Conservation (phyloP, 2,113 vertebrate genomes). For the Motacilla alba region DNA sequence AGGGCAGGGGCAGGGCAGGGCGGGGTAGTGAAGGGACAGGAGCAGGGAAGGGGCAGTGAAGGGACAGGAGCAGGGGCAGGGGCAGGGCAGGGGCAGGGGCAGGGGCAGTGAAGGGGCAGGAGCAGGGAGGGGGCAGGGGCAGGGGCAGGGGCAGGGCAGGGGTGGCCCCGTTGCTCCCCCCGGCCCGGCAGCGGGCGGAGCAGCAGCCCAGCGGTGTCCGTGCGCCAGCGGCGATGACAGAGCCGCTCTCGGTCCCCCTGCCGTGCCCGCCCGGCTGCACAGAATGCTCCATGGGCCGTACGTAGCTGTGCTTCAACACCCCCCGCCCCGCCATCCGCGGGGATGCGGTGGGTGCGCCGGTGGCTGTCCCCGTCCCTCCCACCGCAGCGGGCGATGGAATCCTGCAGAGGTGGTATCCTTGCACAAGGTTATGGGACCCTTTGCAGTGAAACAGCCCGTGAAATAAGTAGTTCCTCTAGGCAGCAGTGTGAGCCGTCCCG, state of each 20-base stretch:
- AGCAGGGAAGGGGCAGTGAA: too few species aligned
- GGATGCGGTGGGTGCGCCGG: not conserved
- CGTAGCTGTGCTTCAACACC: fast-evolving
- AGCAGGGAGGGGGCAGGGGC: too few species aligned
- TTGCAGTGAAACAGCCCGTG: not conserved
- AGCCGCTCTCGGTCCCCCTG: too few species aligned
- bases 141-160: not conserved
- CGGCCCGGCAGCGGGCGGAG: fast-evolving
- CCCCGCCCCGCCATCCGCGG: too few species aligned
- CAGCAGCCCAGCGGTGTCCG: fast-evolving
- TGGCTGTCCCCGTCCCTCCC: not conserved
- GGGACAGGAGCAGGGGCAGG: too few species aligned
- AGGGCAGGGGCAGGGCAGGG: too few species aligned
- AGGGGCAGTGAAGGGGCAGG: too few species aligned
- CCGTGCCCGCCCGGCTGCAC: too few species aligned
- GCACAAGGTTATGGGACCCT: fast-evolving
- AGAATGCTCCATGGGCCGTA: fast-evolving
- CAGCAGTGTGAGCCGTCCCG: too few species aligned
- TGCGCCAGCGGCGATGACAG: fast-evolving
- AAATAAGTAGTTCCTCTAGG: not conserved
- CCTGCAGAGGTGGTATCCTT: not conserved
- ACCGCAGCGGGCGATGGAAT: not conserved
- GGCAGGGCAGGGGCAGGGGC: too few species aligned
- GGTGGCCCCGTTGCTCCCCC: too few species aligned
- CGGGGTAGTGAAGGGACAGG: too few species aligned